Conservation (phyloP, 2,888 invertebrate species). For the Nemoura dubitans region DNA sequence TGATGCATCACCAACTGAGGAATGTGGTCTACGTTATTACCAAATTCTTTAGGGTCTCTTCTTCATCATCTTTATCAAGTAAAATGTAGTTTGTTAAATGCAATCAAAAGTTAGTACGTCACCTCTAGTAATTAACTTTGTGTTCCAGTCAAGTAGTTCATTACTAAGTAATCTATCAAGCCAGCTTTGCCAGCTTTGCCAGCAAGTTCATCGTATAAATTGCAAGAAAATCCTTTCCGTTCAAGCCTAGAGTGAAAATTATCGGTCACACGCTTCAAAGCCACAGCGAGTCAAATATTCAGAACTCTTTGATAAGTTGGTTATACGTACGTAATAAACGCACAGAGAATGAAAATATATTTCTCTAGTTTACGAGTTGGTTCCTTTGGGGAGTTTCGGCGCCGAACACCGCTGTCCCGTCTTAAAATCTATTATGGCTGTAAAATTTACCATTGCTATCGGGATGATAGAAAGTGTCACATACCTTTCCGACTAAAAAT, state of each 20-base stretch:
- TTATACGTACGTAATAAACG: not conserved
- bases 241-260: not conserved
- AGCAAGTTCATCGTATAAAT: not conserved
- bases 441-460: not conserved
- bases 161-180: conserved; percentile 22
- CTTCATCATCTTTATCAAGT: conserved; percentile 34
- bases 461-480: conserved; percentile 12
- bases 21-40: conserved; percentile 25
- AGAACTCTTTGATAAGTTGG: not conserved
- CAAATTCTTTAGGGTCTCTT: conserved; percentile 37
- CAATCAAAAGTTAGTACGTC: conserved; percentile 29
- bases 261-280: not conserved
- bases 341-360: not conserved
- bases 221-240: not conserved
- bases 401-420: not conserved
- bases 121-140: conserved; percentile 35
- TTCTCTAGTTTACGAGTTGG: not conserved
- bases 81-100: conserved; percentile 24
- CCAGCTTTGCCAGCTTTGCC: not conserved
- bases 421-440: not conserved
- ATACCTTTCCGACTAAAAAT: not conserved
- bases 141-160: conserved; percentile 21
- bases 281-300: not conserved
- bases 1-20: conserved; percentile 18
- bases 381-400: not conserved